phyloP scores from a whole-genome alignment of 1,140 invertebrate species.

The Prorops nasuta region DNA sequence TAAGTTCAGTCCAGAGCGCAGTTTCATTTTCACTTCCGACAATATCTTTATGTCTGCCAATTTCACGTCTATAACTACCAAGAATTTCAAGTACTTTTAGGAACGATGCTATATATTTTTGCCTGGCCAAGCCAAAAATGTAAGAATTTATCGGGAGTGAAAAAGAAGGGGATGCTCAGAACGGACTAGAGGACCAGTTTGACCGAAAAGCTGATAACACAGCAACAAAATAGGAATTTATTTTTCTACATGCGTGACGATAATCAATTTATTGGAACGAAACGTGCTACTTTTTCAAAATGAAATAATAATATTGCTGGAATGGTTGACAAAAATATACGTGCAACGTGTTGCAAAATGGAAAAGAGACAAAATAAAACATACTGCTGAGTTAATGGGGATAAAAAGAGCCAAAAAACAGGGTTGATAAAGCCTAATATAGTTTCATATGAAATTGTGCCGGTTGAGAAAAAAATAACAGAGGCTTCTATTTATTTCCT shows the following conservation, averaged over 20 bases:
- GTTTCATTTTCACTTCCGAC: too few species aligned
- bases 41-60: constrained; percentile 26
- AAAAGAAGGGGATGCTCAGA: constrained; percentile 20
- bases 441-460: too few species aligned
- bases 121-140: background rate
- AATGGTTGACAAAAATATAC: constrained; percentile 15
- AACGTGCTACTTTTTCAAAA: constrained; percentile 22
- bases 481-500: too few species aligned
- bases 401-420: too few species aligned
- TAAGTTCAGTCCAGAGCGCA: too few species aligned
- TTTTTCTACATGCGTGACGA: constrained; percentile 47
- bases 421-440: too few species aligned
- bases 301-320: constrained; percentile 5
- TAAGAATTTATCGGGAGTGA: background rate
- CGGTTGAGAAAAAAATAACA: too few species aligned
- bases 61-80: constrained; percentile 22
- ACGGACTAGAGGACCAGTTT: constrained; percentile 10
- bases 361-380: constrained; percentile 4
- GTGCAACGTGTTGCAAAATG: constrained; percentile 9
- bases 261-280: constrained; percentile 35
- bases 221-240: constrained; percentile 40
- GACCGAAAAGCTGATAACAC: too few species aligned
- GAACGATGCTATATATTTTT: background rate
- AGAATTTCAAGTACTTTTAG: background rate
- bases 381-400: too few species aligned